Conservation (phyloP, 2,888 invertebrate species). For the Ophioninae sp. region DNA sequence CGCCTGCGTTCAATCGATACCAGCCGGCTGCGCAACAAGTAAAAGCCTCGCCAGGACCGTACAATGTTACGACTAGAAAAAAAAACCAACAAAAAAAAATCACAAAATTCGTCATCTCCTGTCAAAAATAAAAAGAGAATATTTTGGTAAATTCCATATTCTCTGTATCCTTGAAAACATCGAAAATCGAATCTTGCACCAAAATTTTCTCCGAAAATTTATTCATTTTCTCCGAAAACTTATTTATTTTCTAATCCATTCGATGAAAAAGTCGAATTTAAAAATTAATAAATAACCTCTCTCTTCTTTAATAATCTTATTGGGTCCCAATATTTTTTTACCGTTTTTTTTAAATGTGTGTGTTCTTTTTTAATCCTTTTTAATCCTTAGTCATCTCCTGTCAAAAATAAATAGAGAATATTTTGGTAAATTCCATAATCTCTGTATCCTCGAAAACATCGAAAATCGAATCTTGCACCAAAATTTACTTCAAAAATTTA, state of each 20-base stretch:
- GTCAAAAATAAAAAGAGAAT: neutral
- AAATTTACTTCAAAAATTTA: neutral
- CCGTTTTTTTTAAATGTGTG: neutral
- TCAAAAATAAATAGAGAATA: neutral
- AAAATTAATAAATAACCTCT: too few species aligned
- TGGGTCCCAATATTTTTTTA: neutral
- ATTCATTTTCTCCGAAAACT: neutral
- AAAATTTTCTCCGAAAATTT: neutral
- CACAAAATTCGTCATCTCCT: neutral
- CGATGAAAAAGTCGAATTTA: too few species aligned
- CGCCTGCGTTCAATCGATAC: slow-evolving; percentile 72
- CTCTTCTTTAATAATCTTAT: neutral
- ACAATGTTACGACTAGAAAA: slow-evolving; percentile 17
- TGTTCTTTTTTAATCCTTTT: too few species aligned
- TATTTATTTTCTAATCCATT: neutral
- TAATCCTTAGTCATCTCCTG: neutral
- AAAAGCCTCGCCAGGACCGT: slow-evolving; percentile 56
- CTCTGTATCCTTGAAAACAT: neutral
- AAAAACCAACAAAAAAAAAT: slow-evolving; percentile 20
- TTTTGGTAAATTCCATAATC: neutral
- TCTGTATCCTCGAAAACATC: neutral
- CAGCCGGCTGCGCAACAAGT: slow-evolving; percentile 75
- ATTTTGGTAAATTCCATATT: neutral
- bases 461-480: neutral
- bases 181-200: neutral